These are phyloP conservation scores for Plemyria rubiginata DNA, from an alignment of 2,888 invertebrate genomes.

Conservation along the genomic window DNA sequence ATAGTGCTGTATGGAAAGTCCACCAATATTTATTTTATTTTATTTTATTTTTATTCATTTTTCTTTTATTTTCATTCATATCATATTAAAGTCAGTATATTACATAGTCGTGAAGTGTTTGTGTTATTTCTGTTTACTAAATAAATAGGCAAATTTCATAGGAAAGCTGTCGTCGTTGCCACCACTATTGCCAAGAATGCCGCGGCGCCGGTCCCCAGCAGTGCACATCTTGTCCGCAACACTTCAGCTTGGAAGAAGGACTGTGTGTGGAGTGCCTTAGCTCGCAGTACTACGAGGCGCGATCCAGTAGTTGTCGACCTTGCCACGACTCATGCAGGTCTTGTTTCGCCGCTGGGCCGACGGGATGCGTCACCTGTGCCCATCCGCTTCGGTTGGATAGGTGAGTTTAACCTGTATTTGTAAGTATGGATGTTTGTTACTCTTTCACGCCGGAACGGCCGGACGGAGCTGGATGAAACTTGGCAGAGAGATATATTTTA, in stretches of 20 bases:
- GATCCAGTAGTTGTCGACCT: constrained; percentile 88
- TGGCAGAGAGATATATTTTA: no score
- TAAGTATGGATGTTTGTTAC: no score
- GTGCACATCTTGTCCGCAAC: constrained; percentile 89
- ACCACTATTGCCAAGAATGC: constrained; percentile 94
- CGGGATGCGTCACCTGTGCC: constrained; percentile 88
- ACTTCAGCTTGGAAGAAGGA: constrained; percentile 89
- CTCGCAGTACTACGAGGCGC: constrained; percentile 89
- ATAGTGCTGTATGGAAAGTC: no score
- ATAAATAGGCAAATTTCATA: background rate
- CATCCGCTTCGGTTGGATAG: constrained; percentile 89
- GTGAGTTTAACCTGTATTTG: no score
- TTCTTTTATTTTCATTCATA: no score
- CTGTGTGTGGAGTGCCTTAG: constrained; percentile 90
- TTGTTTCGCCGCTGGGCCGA: constrained; percentile 89
- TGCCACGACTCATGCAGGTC: constrained; percentile 89
- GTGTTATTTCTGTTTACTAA: no score
- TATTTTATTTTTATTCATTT: no score
- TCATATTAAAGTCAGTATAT: no score
- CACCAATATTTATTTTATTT: no score
- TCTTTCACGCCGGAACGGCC: no score
- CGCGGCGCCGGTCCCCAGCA: constrained; percentile 91
- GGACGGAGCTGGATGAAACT: no score
- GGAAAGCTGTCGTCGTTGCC: constrained; percentile 90
- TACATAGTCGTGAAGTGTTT: no score